phyloP scores from a whole-genome alignment of 1,140 invertebrate species.

The Gerris buenoi region DNA sequence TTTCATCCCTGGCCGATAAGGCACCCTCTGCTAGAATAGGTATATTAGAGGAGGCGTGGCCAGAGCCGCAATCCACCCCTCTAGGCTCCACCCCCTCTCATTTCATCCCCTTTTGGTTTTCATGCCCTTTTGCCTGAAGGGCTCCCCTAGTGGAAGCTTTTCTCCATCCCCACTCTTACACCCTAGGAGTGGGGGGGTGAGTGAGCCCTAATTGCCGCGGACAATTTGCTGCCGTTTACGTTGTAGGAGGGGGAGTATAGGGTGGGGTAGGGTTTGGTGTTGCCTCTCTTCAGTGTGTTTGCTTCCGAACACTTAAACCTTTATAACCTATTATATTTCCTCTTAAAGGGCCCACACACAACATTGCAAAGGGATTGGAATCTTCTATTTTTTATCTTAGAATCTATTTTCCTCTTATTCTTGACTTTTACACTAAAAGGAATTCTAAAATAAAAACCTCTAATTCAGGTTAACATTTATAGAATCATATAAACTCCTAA shows the following conservation, averaged over 20 bases:
- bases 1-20: too few species aligned
- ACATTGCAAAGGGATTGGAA: slow-evolving; percentile 3
- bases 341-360: too few species aligned
- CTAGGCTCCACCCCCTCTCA: background rate
- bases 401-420: too few species aligned
- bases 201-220: background rate
- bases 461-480: too few species aligned
- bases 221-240: background rate
- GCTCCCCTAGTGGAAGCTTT: background rate
- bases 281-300: background rate
- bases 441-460: too few species aligned
- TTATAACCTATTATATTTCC: background rate
- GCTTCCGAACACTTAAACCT: background rate
- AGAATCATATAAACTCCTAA: too few species aligned
- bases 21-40: background rate
- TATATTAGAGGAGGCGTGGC: background rate
- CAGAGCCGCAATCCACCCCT: background rate
- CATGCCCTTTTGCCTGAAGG: background rate
- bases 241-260: too few species aligned
- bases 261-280: too few species aligned
- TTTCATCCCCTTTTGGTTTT: background rate
- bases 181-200: too few species aligned
- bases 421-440: too few species aligned
- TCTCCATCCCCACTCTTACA: too few species aligned
- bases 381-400: too few species aligned